Conservation (phyloP, 2,113 vertebrate genomes). For the Nothobranchius furzeri region DNA sequence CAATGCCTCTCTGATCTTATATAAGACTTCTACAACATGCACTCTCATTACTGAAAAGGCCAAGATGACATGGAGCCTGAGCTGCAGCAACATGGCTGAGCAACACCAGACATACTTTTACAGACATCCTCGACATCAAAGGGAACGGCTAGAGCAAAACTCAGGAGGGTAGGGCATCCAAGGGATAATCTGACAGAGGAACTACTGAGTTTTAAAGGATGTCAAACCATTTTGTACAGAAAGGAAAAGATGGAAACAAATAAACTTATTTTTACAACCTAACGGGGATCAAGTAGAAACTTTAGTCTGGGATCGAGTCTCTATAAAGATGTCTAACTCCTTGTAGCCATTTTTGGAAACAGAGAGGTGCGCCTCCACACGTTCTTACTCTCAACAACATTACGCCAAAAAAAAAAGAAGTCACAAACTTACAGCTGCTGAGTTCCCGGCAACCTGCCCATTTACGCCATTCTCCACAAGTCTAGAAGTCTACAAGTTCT, state of each 20-base stretch:
- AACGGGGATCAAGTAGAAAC: no score
- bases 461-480: background rate
- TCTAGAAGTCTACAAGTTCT: background rate
- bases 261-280: no score
- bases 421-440: background rate
- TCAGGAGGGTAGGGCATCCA: conserved; percentile 6
- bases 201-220: conserved; percentile 4
- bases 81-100: conserved; percentile 28
- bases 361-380: no score
- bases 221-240: no score
- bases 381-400: no score
- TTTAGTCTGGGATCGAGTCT: no score
- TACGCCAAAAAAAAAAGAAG: background rate
- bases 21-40: conserved; percentile 35
- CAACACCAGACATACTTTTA: conserved; percentile 34
- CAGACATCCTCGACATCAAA: conserved; percentile 45
- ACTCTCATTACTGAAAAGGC: conserved; percentile 55
- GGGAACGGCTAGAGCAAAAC: conserved; percentile 9
- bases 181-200: conserved; percentile 22
- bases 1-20: conserved; percentile 48
- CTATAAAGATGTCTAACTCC: no score
- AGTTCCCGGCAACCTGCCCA: conserved; percentile 1
- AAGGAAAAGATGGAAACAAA: no score
- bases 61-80: conserved; percentile 55
- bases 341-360: no score